Evolutionary conservation across 2,888 invertebrate species (phyloP).

Genomic region (Plagiodera versicolora): DNA sequence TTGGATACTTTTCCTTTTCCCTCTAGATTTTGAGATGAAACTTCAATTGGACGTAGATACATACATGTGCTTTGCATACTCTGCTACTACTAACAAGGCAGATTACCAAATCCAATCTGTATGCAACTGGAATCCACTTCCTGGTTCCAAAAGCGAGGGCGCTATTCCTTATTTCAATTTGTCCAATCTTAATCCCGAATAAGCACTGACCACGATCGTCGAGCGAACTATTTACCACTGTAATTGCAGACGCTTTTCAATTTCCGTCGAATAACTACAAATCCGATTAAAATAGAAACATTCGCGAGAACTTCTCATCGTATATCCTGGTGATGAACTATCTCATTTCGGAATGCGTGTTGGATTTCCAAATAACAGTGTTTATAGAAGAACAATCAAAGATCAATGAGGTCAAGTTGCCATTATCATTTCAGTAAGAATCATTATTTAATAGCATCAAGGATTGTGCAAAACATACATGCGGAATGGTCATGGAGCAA

Average conservation of each 20-base stretch:
- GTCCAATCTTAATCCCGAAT: constrained; percentile 10
- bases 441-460: constrained; percentile 28
- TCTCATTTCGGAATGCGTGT: constrained; percentile 26
- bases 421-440: constrained; percentile 32
- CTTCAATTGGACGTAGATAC: too few relatives aligned
- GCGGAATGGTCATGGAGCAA: constrained; percentile 26
- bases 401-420: constrained; percentile 33
- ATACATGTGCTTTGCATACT: background rate
- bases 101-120: background rate
- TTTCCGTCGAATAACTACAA: constrained; percentile 50
- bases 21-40: too few relatives aligned
- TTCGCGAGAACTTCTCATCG: constrained; percentile 21
- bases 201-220: constrained; percentile 22
- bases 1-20: too few relatives aligned
- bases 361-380: constrained; percentile 29
- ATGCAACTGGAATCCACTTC: constrained; percentile 5
- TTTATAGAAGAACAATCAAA: constrained; percentile 35
- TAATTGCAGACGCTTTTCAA: constrained; percentile 40
- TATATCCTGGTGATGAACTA: constrained; percentile 24
- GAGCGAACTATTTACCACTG: constrained; percentile 22
- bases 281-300: constrained; percentile 41
- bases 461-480: constrained; percentile 31
- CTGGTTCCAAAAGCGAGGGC: background rate
- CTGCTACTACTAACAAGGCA: background rate
- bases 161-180: constrained; percentile 19